Percentiles rank a stretch among this genome's conserved stretches.
These are phyloP conservation scores for Spilosoma lubricipeda DNA, from an alignment of 2,888 invertebrate species.

Conservation along the genomic window DNA sequence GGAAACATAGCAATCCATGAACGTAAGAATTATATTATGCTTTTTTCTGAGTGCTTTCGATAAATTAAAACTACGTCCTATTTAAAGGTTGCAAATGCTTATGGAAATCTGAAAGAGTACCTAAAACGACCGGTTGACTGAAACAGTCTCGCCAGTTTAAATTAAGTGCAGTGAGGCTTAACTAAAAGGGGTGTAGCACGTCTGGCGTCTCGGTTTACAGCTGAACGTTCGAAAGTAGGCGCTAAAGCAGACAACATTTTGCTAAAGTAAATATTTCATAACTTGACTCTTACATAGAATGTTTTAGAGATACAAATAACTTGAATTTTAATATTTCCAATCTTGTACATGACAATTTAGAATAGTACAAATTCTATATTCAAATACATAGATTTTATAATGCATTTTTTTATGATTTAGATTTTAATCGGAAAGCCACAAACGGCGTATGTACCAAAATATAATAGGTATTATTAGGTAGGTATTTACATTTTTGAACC, in stretches of 20 bases:
- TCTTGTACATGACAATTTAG: too few relatives aligned
- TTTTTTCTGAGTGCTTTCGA: neutral
- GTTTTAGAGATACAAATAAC: neutral
- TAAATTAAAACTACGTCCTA: neutral
- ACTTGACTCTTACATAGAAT: neutral
- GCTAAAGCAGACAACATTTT: neutral
- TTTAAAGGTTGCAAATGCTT: neutral
- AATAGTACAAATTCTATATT: too few relatives aligned
- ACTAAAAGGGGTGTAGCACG: neutral
- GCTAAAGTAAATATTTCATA: neutral
- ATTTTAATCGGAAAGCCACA: too few relatives aligned
- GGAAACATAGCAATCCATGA: neutral
- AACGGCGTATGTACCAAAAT: too few relatives aligned
- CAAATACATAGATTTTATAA: too few relatives aligned
- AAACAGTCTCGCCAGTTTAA: neutral
- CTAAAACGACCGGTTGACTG: neutral
- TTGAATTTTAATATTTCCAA: neutral
- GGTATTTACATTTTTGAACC: too few relatives aligned
- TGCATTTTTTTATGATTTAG: too few relatives aligned
- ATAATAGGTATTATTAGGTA: too few relatives aligned
- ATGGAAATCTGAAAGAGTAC: neutral
- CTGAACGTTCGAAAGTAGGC: neutral
- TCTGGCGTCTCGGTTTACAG: neutral
- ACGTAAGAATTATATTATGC: neutral
- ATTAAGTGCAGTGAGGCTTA: neutral